Evolutionary conservation across 2,113 vertebrate genomes (phyloP).

Genomic region (Sphyrna mokarran): DNA sequence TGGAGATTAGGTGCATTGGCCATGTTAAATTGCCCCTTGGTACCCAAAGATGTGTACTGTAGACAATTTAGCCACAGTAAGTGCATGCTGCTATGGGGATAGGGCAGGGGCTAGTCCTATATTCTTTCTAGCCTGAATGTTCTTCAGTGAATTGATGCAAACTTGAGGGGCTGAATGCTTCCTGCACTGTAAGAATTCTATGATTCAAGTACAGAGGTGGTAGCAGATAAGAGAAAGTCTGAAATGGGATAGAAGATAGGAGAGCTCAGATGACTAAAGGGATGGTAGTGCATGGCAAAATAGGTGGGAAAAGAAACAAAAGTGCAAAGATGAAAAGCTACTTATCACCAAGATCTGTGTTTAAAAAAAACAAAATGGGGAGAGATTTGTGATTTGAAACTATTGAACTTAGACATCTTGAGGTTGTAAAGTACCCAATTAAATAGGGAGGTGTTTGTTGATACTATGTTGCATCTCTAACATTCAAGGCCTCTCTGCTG

Average conservation of each 20-base stretch:
- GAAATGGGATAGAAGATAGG: background rate
- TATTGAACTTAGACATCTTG: background rate
- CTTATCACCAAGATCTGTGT: background rate
- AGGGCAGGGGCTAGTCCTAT: no score
- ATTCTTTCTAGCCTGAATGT: no score
- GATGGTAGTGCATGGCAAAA: background rate
- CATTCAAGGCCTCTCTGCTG: background rate
- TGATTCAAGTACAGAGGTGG: background rate
- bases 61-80: no score
- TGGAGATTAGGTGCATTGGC: no score
- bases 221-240: background rate
- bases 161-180: no score
- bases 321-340: background rate
- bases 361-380: background rate
- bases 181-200: no score
- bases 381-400: background rate
- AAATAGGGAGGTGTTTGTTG: background rate
- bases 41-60: no score
- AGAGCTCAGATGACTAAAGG: background rate
- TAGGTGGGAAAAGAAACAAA: background rate
- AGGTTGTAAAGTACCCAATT: background rate
- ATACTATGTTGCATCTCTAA: background rate
- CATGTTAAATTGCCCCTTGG: no score
- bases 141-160: no score
- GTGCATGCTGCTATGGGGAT: no score